Conservation (phyloP, 2,113 vertebrate genomes). For the Uria aalge region DNA sequence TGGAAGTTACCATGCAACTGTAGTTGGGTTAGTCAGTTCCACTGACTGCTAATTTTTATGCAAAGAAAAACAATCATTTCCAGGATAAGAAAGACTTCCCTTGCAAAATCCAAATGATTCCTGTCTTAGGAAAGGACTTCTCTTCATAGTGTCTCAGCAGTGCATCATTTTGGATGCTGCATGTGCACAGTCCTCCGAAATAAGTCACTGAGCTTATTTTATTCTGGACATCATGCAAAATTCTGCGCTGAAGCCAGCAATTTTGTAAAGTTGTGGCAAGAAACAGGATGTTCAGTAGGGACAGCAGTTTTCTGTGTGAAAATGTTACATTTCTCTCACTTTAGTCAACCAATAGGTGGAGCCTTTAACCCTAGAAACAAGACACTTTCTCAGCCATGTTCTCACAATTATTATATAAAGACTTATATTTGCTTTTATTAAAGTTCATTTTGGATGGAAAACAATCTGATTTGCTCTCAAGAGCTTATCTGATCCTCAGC, state of each 20-base stretch:
- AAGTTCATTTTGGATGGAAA: slow-evolving; percentile 12
- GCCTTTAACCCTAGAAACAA: slow-evolving; percentile 56
- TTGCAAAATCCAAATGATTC: not conserved
- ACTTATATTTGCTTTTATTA: slow-evolving; percentile 29
- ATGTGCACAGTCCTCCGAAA: not conserved
- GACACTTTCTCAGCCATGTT: not conserved
- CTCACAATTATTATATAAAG: not conserved
- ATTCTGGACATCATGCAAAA: not conserved
- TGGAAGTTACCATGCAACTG: not conserved
- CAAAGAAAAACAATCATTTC: not conserved
- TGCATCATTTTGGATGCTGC: not conserved
- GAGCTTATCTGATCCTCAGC: slow-evolving; percentile 27
- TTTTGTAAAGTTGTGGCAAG: not conserved
- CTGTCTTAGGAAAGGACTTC: not conserved
- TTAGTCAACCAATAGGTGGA: slow-evolving; percentile 62
- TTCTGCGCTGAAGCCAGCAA: not conserved
- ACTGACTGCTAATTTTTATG: not conserved
- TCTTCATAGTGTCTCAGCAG: not conserved
- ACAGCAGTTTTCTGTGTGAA: not conserved
- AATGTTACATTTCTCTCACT: not conserved
- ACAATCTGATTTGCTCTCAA: not conserved
- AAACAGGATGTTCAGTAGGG: not conserved
- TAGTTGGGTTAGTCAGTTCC: not conserved
- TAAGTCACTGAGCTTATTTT: not conserved
- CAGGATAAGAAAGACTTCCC: not conserved